A percentile compares a stretch with the other conserved stretches of the same genome.
phyloP scores from a whole-genome alignment of 2,113 vertebrate species.

The Rhinolophus sinicus region DNA sequence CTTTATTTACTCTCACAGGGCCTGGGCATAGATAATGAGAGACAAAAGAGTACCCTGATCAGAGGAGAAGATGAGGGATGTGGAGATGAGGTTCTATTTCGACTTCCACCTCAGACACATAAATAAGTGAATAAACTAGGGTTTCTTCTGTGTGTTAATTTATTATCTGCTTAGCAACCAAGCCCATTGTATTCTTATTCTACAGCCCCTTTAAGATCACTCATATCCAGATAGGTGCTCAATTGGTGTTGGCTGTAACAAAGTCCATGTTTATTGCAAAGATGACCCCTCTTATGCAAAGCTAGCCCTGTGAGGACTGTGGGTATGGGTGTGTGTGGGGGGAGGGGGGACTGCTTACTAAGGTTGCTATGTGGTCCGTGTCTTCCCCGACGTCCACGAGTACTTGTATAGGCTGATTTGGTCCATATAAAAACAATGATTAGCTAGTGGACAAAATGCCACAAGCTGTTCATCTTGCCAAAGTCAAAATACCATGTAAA shows the following conservation, averaged over 20 bases:
- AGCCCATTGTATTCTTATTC: not conserved
- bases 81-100: not conserved
- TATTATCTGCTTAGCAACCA: not conserved
- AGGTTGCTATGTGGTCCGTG: not conserved
- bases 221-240: not conserved
- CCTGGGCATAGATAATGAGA: not conserved
- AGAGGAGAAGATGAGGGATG: not conserved
- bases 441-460: not conserved
- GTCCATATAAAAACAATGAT: not conserved
- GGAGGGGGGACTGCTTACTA: not conserved
- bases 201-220: not conserved
- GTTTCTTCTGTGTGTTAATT: not conserved
- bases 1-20: not conserved
- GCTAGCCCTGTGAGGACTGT: not conserved
- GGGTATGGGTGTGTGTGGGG: too few species aligned
- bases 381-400: not conserved
- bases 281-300: not conserved
- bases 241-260: not conserved
- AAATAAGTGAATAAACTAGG: constrained; percentile 24
- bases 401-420: not conserved
- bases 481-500: constrained; percentile 27
- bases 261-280: not conserved
- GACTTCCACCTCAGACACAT: not conserved
- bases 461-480: not conserved
- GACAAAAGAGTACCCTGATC: not conserved